Evolutionary conservation across 2,113 vertebrate species (phyloP).

Genomic region (Rallus limicola): DNA sequence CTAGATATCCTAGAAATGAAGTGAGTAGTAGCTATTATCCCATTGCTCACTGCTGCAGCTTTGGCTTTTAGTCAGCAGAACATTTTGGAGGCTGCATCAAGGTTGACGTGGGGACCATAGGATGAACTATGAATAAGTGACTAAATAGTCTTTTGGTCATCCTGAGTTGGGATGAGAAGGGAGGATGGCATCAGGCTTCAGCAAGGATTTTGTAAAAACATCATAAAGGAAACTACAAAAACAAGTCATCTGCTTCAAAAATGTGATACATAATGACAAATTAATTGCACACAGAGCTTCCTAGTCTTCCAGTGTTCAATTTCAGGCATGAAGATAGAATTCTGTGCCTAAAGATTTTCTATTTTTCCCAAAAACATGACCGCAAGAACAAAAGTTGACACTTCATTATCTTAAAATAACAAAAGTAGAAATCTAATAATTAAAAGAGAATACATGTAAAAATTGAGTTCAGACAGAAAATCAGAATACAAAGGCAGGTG

Average conservation of each 20-base stretch:
- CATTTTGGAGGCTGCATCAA: background rate
- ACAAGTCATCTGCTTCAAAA: background rate
- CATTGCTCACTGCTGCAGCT: background rate
- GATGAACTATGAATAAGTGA: background rate
- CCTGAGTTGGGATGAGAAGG: background rate
- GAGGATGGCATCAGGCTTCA: background rate
- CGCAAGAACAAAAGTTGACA: background rate
- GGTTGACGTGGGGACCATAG: background rate
- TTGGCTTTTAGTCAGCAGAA: background rate
- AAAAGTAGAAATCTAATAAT: background rate
- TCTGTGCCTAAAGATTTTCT: background rate
- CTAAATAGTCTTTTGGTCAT: background rate
- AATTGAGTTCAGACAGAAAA: background rate
- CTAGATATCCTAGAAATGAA: background rate
- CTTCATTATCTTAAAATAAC: background rate
- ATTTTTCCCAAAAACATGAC: background rate
- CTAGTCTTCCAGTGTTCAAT: background rate
- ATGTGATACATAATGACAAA: background rate
- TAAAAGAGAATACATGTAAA: background rate
- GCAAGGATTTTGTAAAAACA: background rate
- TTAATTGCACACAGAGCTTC: background rate
- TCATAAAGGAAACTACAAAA: background rate
- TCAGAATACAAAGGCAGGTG: background rate
- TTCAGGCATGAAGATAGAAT: background rate
- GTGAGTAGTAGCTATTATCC: fast-evolving